Percentiles rank a stretch among this genome's conserved stretches.
Conservation (phyloP, 2,888 invertebrate genomes). For the Leucophenga montana region DNA sequence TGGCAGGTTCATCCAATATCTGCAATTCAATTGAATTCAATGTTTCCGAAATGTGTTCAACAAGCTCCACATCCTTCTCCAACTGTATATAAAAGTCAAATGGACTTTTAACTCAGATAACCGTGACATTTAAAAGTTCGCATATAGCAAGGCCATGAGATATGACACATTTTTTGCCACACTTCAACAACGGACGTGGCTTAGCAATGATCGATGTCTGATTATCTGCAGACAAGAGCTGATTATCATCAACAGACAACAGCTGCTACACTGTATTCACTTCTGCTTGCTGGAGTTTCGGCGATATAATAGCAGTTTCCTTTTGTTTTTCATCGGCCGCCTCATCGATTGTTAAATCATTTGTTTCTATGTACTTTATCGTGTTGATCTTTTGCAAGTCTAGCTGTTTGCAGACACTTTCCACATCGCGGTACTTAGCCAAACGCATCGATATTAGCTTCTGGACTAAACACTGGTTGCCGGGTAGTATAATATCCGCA, state of each 20-base stretch:
- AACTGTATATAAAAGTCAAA: conserved; percentile 86
- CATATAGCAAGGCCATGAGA: conserved; percentile 81
- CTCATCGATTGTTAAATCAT: conserved; percentile 67
- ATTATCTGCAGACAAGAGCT: conserved; percentile 26
- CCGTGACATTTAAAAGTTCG: conserved; percentile 76
- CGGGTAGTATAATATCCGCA: conserved; percentile 58
- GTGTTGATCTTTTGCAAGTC: conserved; percentile 64
- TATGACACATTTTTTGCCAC: conserved; percentile 80
- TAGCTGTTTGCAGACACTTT: conserved; percentile 65
- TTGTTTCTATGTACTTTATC: conserved; percentile 69
- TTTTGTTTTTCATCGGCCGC: conserved; percentile 60
- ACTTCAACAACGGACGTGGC: conserved; percentile 75
- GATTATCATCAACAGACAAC: too few species aligned
- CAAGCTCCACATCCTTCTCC: conserved; percentile 69
- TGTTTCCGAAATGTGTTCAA: conserved; percentile 75
- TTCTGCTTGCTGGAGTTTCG: conserved; percentile 46
- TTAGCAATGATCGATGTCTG: conserved; percentile 79
- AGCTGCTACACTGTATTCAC: too few species aligned
- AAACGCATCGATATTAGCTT: conserved; percentile 59
- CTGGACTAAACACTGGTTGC: conserved; percentile 60
- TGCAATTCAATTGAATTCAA: conserved; percentile 49
- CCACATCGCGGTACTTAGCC: conserved; percentile 60
- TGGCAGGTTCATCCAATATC: conserved; percentile 36
- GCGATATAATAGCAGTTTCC: conserved; percentile 38
- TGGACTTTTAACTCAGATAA: conserved; percentile 82